Evolutionary conservation across 2,797 vertebrate genomes (phyloP), one percentile per base, ranked within the genome.

Genomic region (Muscicapa striata): DNA sequence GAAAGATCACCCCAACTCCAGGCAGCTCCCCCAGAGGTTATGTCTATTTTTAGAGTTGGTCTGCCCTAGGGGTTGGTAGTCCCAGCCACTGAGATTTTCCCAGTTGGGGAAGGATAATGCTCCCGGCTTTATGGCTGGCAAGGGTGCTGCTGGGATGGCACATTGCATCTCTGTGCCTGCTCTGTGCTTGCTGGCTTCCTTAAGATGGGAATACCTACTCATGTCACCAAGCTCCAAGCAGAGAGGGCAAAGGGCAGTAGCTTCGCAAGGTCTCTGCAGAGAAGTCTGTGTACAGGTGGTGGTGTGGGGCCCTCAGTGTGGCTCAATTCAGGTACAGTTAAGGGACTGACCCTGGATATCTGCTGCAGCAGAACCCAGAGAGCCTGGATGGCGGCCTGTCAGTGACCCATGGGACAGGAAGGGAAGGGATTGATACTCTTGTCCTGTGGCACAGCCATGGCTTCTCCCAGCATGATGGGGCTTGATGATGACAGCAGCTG

Each of bases 221-320:
- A 9, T 48, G 15, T 70, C 52, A 10, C 19, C 48, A 83, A 3
- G 26, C 24, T 45, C 49, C 1, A 4, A 64, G 43, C 51, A 79
- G 24, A 21, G 59, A 54, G 13, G 11, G 10, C 1, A 10, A 62
- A 73, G 21, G 7, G 11, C 0, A 0, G 7, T 46, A 59, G 38
- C 61, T 79, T 76, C 61, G 59, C 67, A 24, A 32, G 49, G 49
- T 72, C 10, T 78, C 45, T 68, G 32, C 41, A 68, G 66, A 18
- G 30, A 16, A 30, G 4, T 63, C 69, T 91, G 22, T 2, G 0
- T 40, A 32, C 0, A 5, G 13, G 26, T 0, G 2, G 27, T 69
- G 32, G 14, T 64, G 30, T 72, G 16, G 23, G 23, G 15, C 23
- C 23, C 23, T 36, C 4, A 5, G 24, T 1, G 5, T 69, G 59